phyloP scores from a whole-genome alignment of 1,140 invertebrate genomes.

The Steinernema khuongi region DNA sequence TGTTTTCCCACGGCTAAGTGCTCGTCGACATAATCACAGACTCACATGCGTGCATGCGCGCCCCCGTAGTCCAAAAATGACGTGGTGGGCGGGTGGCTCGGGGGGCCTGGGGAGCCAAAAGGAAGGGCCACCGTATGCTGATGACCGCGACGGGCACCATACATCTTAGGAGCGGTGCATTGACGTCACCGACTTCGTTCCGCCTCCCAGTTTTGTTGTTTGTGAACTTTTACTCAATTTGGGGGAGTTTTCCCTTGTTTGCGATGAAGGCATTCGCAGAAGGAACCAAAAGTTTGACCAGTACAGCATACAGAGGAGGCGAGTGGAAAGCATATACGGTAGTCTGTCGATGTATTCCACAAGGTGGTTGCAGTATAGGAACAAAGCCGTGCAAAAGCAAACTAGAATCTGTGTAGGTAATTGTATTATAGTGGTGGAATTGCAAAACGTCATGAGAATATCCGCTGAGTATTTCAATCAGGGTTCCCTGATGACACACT shows the following conservation, averaged over 20 bases:
- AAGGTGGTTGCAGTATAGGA: too few relatives aligned
- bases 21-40: constrained; percentile 13
- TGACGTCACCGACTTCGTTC: neutral
- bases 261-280: neutral
- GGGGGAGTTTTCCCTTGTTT: neutral
- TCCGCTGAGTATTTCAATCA: too few relatives aligned
- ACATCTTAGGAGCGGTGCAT: neutral
- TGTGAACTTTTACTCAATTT: neutral
- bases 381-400: too few relatives aligned
- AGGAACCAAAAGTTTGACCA: neutral
- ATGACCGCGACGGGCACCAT: neutral
- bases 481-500: too few relatives aligned
- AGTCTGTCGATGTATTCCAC: too few relatives aligned
- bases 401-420: too few relatives aligned
- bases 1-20: constrained; percentile 11
- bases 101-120: neutral
- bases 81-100: too few relatives aligned
- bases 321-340: too few relatives aligned
- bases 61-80: too few relatives aligned
- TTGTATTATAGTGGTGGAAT: too few relatives aligned
- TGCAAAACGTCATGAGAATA: too few relatives aligned
- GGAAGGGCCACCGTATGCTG: neutral
- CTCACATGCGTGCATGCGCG: neutral
- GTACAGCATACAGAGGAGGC: too few relatives aligned
- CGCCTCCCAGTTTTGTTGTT: neutral